Conservation (phyloP, 1,140 invertebrate species). For the Aphaenogaster rudis region DNA sequence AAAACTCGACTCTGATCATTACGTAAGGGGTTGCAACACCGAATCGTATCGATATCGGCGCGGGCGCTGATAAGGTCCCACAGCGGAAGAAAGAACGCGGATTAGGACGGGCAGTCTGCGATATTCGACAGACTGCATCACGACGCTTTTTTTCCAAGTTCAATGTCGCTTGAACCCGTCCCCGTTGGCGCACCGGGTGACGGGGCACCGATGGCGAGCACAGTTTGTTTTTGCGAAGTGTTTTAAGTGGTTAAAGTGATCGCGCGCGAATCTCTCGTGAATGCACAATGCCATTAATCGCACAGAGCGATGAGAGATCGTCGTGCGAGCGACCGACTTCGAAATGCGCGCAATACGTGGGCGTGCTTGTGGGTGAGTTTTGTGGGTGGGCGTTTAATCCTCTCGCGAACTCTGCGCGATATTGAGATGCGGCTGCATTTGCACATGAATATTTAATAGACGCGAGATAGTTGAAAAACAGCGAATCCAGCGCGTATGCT, state of each 20-base stretch:
- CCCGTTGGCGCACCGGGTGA: background rate
- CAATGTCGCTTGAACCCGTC: background rate
- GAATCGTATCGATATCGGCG: constrained; percentile 2
- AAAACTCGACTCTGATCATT: background rate
- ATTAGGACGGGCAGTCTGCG: background rate
- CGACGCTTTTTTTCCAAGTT: background rate
- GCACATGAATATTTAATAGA: constrained; percentile 15
- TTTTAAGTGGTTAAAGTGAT: background rate
- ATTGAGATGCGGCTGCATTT: constrained; percentile 8
- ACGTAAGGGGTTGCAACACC: background rate
- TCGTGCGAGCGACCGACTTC: constrained; percentile 1
- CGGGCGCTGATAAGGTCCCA: constrained; percentile 40
- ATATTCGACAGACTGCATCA: background rate
- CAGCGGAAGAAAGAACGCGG: background rate
- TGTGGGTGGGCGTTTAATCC: constrained; percentile 9
- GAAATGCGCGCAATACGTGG: constrained; percentile 37
- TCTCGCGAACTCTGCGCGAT: constrained; percentile 15
- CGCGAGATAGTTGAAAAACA: background rate
- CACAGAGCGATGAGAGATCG: constrained; percentile 7
- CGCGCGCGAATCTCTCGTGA: background rate
- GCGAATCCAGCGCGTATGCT: background rate
- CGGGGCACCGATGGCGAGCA: background rate
- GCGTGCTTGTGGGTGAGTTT: constrained; percentile 41
- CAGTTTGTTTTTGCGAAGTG: background rate
- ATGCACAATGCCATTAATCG: constrained; percentile 37